Conservation (phyloP, 2,113 vertebrate genomes). For the Tetrax tetrax region DNA sequence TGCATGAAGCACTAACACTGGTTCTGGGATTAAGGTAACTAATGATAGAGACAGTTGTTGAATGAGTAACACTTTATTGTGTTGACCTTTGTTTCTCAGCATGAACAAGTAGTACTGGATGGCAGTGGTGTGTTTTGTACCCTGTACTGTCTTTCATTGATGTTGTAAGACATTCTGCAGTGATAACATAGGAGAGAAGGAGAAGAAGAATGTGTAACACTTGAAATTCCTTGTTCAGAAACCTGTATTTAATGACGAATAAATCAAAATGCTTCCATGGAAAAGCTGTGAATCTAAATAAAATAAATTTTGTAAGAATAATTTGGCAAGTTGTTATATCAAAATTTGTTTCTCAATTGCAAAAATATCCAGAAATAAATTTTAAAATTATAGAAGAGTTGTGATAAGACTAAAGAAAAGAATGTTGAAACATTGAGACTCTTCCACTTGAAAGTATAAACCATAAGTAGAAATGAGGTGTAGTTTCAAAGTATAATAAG, state of each 20-base stretch:
- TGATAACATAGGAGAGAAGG: constrained; percentile 53
- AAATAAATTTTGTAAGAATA: neutral
- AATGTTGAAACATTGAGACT: neutral
- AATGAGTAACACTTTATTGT: constrained; percentile 75
- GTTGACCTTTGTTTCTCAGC: constrained; percentile 80
- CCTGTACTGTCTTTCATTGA: constrained; percentile 74
- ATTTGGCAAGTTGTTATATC: constrained; percentile 10
- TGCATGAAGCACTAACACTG: constrained; percentile 86
- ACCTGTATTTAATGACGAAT: neutral
- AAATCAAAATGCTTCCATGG: constrained; percentile 29
- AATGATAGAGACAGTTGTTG: constrained; percentile 71
- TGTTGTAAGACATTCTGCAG: constrained; percentile 64
- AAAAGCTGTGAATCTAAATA: constrained; percentile 24
- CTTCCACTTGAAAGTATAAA: neutral
- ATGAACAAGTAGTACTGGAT: constrained; percentile 78
- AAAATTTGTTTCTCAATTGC: neutral
- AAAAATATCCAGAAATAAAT: neutral
- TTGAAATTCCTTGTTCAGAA: constrained; percentile 52
- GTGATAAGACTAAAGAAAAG: neutral
- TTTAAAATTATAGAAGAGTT: neutral
- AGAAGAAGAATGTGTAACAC: constrained; percentile 57
- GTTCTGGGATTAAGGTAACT: constrained; percentile 80
- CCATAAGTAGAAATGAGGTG: neutral
- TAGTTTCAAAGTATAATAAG: neutral
- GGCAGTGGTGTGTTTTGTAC: constrained; percentile 77